Evolutionary conservation across 2,797 vertebrate species (phyloP), one percentile per base, ranked within the genome.

Genomic region (Chaetodon trifasciatus): DNA sequence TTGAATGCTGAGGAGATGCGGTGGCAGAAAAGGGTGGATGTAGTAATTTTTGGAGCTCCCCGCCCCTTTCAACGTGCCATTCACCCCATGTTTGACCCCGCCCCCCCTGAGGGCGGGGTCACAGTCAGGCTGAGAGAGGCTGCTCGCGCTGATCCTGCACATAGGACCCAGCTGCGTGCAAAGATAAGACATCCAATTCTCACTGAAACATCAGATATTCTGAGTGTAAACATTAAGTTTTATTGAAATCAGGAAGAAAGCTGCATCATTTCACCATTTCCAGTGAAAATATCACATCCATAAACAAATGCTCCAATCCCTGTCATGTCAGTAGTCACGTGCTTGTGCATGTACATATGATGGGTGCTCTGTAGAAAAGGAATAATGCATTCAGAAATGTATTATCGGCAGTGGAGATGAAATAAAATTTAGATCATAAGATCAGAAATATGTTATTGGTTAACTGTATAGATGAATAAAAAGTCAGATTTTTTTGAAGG

Each of bases 21-120:
- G 17, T 2, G 55, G 44, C 46, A 57, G 32, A 44, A 15, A 5
- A 24, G 68, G 39, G 8, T 50, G 74, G 80, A 61, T 79, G 83
- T 89, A 91, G 84, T 93, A 78, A 73, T 87, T 70, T 81, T 67
- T 21, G 40, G 39, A 72, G 46, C 0, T 7, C 65, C 49, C 82
- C 64, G 79, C 88, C 90, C 75, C 42, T 56, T 39, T 6, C 62
- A 85, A 76, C 74, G 78, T 83, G 37, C 74, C 61, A 76, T 91
- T 86, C 86, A 87, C 62, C 11, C 89, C 74, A 90, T 69, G 0
- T 62, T 9, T 47, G 0, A 42, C 39, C 78, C 63, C 89, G 80
- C 91, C 91, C 77, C 72, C 23, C 19, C 13, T 0, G 0, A 24
- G n/a, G 73, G 75, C 69, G 56, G 42, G 44, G 47, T 28, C 62